Percentiles rank a stretch among this genome's conserved stretches.
phyloP scores from a whole-genome alignment of 2,888 invertebrate genomes.

The Morpho deidamia region DNA sequence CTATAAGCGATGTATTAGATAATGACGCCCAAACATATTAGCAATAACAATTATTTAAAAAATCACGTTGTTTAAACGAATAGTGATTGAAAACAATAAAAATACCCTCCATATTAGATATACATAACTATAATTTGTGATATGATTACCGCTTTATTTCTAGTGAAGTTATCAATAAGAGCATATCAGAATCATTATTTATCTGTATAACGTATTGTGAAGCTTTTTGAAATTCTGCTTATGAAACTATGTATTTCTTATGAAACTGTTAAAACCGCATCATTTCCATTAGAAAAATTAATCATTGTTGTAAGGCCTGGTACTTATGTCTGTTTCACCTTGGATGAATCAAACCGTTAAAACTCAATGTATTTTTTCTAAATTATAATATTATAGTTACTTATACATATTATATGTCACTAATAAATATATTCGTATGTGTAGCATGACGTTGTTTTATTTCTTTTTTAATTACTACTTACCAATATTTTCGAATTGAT shows the following conservation, averaged over 20 bases:
- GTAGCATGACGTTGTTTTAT: constrained; percentile 54
- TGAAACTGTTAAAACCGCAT: constrained; percentile 20
- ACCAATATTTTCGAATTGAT: too few species aligned
- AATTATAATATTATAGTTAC: constrained; percentile 40
- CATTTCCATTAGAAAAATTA: constrained; percentile 2
- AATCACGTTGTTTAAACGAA: too few species aligned
- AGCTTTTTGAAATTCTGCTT: neutral
- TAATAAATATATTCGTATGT: constrained; percentile 64
- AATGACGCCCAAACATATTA: too few species aligned
- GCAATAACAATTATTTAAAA: too few species aligned
- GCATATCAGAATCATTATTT: neutral
- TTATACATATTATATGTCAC: constrained; percentile 44
- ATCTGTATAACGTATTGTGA: neutral
- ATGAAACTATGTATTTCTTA: neutral
- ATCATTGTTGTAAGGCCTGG: constrained; percentile 7
- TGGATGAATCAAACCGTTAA: constrained; percentile 12
- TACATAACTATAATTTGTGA: too few species aligned
- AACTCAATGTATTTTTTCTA: constrained; percentile 37
- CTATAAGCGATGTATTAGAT: too few species aligned
- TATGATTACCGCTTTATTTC: too few species aligned
- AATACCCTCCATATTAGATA: too few species aligned
- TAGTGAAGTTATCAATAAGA: neutral
- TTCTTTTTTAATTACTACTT: constrained; percentile 18
- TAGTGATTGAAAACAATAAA: too few species aligned
- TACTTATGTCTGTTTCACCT: constrained; percentile 20